Evolutionary conservation across 2,888 invertebrate genomes (phyloP).

Genomic region (Azorinus chamasolen): DNA sequence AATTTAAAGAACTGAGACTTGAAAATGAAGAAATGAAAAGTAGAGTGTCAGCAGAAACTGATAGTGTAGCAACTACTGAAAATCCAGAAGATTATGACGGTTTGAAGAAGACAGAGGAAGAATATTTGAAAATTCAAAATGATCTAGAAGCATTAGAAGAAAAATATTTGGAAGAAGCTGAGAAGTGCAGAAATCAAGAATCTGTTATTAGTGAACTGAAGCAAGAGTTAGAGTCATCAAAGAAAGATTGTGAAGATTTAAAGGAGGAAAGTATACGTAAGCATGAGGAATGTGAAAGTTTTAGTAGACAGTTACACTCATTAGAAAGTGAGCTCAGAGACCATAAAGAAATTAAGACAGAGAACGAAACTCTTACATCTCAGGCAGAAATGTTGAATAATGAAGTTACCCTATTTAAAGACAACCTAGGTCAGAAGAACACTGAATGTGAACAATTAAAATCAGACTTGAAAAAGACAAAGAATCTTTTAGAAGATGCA

Average conservation of each 20-base stretch:
- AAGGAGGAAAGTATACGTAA: constrained; percentile 48
- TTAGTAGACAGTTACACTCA: constrained; percentile 55
- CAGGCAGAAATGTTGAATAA: constrained; percentile 57
- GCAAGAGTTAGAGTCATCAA: constrained; percentile 21
- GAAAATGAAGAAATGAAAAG: constrained; percentile 40
- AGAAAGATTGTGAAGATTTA: constrained; percentile 51
- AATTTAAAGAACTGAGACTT: constrained; percentile 68
- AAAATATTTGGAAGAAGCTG: constrained; percentile 1
- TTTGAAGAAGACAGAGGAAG: constrained; percentile 55
- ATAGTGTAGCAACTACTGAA: too few species aligned
- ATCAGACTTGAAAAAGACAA: constrained; percentile 36
- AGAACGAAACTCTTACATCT: constrained; percentile 30
- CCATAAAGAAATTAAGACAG: constrained; percentile 47
- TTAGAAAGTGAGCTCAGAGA: constrained; percentile 65
- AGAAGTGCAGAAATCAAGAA: background rate
- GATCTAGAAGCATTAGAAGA: constrained; percentile 9
- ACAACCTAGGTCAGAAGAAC: constrained; percentile 25
- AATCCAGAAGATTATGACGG: constrained; percentile 49
- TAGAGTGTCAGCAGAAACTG: too few species aligned
- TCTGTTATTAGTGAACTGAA: constrained; percentile 11
- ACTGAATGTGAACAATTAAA: constrained; percentile 32
- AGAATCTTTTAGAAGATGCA: constrained; percentile 42
- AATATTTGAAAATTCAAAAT: constrained; percentile 7
- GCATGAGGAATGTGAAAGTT: constrained; percentile 59
- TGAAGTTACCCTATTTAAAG: constrained; percentile 33